These are phyloP conservation scores for Sepiola atlantica DNA, from an alignment of 2,888 invertebrate genomes.

Conservation along the genomic window DNA sequence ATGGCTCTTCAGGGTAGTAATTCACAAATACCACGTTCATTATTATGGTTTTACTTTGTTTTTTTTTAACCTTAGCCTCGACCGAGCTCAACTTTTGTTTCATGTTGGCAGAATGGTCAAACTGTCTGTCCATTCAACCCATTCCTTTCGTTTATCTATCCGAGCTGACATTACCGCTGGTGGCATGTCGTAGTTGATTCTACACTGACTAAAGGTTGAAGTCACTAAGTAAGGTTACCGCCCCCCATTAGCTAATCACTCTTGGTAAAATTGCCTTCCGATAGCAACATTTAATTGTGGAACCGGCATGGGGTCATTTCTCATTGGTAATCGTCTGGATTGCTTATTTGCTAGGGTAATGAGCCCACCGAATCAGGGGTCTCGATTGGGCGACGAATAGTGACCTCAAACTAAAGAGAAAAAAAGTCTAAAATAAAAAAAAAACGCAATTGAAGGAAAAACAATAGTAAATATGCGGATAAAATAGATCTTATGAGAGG, in stretches of 20 bases:
- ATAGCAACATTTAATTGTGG: background rate
- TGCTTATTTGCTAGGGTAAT: conserved; percentile 14
- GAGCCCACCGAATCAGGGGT: background rate
- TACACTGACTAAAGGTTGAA: conserved; percentile 15
- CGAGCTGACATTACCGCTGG: background rate
- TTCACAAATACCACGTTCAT: background rate
- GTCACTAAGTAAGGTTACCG: conserved; percentile 32
- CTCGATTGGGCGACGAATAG: background rate
- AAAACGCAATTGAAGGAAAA: background rate
- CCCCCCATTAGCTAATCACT: conserved; percentile 18
- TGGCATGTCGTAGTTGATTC: background rate
- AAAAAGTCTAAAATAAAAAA: background rate
- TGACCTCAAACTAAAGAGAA: background rate
- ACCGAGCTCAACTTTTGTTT: background rate
- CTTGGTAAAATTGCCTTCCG: background rate
- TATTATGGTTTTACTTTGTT: background rate
- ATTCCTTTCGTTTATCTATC: conserved; percentile 32
- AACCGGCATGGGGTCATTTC: background rate
- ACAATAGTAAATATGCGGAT: background rate
- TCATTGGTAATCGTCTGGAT: conserved; percentile 16
- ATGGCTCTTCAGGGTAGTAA: background rate
- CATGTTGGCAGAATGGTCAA: background rate
- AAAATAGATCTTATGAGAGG: background rate
- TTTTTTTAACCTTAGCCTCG: background rate
- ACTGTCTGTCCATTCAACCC: background rate